These are phyloP conservation scores for Trichechus manatus DNA, from an alignment of 2,113 vertebrate genomes.

Conservation along the genomic window DNA sequence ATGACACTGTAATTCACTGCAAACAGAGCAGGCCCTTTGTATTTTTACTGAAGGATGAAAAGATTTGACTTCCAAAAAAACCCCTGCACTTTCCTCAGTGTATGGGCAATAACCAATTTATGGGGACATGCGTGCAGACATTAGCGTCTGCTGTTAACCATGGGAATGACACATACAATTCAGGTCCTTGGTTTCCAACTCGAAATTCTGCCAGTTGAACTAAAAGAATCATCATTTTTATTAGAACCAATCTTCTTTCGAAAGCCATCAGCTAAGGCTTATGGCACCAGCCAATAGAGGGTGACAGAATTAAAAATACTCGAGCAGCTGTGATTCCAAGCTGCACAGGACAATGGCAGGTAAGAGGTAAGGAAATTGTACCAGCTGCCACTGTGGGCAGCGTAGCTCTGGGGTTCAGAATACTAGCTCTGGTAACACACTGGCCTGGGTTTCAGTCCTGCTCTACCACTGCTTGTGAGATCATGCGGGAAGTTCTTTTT, in stretches of 20 bases:
- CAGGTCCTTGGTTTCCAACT: neutral
- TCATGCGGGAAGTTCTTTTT: neutral
- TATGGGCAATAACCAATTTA: constrained; percentile 37
- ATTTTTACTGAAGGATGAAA: neutral
- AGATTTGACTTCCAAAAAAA: constrained; percentile 6
- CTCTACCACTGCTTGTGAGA: neutral
- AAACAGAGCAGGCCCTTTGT: constrained; percentile 30
- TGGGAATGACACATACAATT: neutral
- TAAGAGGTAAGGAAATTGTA: neutral
- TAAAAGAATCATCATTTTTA: constrained; percentile 56
- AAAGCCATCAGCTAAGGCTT: constrained; percentile 55
- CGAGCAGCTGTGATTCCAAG: neutral
- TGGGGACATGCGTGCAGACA: neutral
- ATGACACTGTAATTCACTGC: neutral
- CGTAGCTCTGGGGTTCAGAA: neutral
- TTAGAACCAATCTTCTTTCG: constrained; percentile 48
- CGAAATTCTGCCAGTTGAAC: constrained; percentile 46
- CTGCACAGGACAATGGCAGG: neutral
- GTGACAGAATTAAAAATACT: constrained; percentile 39
- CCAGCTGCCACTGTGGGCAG: neutral
- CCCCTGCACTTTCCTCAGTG: neutral
- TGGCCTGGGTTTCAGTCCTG: neutral
- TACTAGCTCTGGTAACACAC: neutral
- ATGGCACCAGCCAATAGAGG: constrained; percentile 30
- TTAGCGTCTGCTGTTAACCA: neutral